These are phyloP conservation scores for Cottoperca gobio DNA, from an alignment of 2,797 vertebrate genomes.

Conservation along the genomic window DNA sequence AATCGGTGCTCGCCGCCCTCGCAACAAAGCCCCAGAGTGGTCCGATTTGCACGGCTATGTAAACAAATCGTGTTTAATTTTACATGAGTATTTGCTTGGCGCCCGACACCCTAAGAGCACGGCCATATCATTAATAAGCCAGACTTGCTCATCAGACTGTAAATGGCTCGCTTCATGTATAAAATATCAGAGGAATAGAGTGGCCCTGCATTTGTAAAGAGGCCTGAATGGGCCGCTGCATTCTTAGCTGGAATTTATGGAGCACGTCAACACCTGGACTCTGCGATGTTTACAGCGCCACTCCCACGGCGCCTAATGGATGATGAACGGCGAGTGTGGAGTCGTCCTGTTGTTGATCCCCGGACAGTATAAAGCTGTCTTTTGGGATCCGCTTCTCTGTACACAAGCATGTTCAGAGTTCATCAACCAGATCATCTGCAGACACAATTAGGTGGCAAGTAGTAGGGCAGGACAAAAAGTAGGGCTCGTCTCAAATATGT, in stretches of 20 bases:
- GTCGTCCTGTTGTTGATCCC: conserved; percentile 38
- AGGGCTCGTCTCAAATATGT: neutral
- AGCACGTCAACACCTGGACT: conserved; percentile 73
- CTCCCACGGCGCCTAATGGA: conserved; percentile 55
- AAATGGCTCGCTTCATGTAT: conserved; percentile 83
- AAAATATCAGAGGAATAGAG: conserved; percentile 79
- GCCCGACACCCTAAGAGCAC: conserved; percentile 79
- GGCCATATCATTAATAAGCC: conserved; percentile 81
- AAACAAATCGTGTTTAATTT: conserved; percentile 83
- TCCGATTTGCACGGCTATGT: conserved; percentile 71
- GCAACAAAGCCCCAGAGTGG: conserved; percentile 74
- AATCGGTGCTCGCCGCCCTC: conserved; percentile 29
- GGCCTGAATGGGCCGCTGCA: conserved; percentile 59
- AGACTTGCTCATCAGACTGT: conserved; percentile 84
- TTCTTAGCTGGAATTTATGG: conserved; percentile 68
- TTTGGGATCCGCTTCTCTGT: conserved; percentile 40
- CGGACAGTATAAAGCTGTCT: conserved; percentile 54
- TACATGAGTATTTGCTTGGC: conserved; percentile 83
- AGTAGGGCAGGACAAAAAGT: too few species aligned
- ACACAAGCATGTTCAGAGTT: conserved; percentile 5
- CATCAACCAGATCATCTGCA: conserved; percentile 11
- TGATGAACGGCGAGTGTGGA: conserved; percentile 46
- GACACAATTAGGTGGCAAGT: neutral
- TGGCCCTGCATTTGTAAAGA: conserved; percentile 74
- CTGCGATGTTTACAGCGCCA: conserved; percentile 56